These are phyloP conservation scores for Orthosia gracilis DNA, from an alignment of 2,888 invertebrate genomes.

Conservation along the genomic window DNA sequence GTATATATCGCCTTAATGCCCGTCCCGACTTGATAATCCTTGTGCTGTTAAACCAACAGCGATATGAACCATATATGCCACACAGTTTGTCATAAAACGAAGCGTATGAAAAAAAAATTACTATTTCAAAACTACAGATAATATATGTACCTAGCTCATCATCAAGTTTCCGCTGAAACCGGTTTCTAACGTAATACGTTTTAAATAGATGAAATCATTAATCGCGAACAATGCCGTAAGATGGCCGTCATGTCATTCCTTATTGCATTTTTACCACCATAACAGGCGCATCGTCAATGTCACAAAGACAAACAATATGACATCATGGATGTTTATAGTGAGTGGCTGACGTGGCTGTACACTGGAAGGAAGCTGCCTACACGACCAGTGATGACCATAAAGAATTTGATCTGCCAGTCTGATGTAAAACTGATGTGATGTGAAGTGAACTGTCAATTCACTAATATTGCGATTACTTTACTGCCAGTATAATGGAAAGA, in stretches of 20 bases:
- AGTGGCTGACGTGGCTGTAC: background rate
- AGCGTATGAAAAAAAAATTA: background rate
- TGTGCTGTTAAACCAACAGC: background rate
- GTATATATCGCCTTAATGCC: too few species aligned
- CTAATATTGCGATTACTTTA: too few species aligned
- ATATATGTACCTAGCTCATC: background rate
- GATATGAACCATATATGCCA: background rate
- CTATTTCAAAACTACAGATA: background rate
- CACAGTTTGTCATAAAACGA: background rate
- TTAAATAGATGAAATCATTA: constrained; percentile 59
- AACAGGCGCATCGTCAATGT: constrained; percentile 68
- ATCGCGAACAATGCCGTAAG: constrained; percentile 57
- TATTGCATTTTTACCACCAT: constrained; percentile 60
- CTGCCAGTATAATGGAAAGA: too few species aligned
- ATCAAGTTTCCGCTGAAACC: constrained; percentile 21
- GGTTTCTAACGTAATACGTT: constrained; percentile 50
- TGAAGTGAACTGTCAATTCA: too few species aligned
- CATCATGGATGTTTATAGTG: constrained; percentile 67
- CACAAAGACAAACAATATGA: constrained; percentile 67
- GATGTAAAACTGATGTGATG: too few species aligned
- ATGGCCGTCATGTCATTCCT: constrained; percentile 29
- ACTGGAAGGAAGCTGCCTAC: constrained; percentile 52
- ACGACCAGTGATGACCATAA: background rate
- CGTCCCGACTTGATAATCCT: too few species aligned
- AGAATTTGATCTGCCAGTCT: constrained; percentile 20